These are phyloP conservation scores for Epinephelus cyanopodus DNA, from an alignment of 2,113 vertebrate genomes.

Conservation along the genomic window DNA sequence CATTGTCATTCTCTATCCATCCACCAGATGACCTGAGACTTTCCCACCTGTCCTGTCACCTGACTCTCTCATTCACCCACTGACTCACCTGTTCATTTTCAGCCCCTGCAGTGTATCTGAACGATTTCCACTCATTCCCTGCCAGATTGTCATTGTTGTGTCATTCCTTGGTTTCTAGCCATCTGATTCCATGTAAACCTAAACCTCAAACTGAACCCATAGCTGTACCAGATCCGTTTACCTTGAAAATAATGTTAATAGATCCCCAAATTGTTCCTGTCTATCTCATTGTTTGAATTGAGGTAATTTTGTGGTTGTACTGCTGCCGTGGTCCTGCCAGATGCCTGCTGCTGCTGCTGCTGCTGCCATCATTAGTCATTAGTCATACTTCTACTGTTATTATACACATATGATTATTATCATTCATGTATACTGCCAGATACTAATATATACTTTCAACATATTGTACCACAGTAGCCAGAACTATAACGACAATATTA, in stretches of 20 bases:
- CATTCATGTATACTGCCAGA: too few relatives aligned
- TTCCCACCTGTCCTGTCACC: not conserved
- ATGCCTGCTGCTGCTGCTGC: too few relatives aligned
- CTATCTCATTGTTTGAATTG: too few relatives aligned
- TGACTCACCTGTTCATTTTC: not conserved
- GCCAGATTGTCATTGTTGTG: not conserved
- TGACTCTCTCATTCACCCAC: not conserved
- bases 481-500: too few relatives aligned
- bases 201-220: not conserved
- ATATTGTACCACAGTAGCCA: too few relatives aligned
- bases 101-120: not conserved
- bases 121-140: not conserved
- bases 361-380: too few relatives aligned
- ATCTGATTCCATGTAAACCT: not conserved
- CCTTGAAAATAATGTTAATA: not conserved
- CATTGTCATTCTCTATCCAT: not conserved
- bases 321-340: too few relatives aligned
- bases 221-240: not conserved
- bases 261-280: not conserved
- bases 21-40: not conserved
- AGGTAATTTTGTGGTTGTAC: too few relatives aligned
- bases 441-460: too few relatives aligned
- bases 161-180: not conserved
- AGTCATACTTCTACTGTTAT: too few relatives aligned
- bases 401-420: too few relatives aligned